phyloP scores from a whole-genome alignment of 2,113 vertebrate species.

The Bos taurus region DNA sequence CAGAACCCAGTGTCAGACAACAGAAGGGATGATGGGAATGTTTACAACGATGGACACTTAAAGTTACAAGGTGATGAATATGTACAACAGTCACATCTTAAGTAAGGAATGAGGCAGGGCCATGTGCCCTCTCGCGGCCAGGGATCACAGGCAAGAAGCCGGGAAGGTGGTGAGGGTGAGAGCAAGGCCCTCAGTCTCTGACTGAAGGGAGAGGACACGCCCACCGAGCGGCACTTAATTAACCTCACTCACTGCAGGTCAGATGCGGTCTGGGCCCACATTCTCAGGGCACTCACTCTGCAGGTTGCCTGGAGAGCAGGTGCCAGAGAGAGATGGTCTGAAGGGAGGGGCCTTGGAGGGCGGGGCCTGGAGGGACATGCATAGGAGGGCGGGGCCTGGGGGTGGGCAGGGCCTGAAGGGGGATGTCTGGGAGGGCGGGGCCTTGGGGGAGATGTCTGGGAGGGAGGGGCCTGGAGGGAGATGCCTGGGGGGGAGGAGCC shows the following conservation, averaged over 20 bases:
- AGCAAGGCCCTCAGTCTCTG: background rate
- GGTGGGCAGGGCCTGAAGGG: background rate
- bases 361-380: too few relatives aligned
- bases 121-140: accelerated
- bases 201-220: background rate
- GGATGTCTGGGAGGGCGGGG: background rate
- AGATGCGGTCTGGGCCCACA: background rate
- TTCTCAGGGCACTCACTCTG: background rate
- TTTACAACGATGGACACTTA: background rate
- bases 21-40: background rate
- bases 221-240: background rate
- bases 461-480: background rate
- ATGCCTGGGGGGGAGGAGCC: too few relatives aligned
- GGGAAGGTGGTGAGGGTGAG: background rate
- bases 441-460: too few relatives aligned
- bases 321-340: background rate
- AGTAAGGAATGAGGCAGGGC: background rate
- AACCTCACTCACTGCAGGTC: background rate
- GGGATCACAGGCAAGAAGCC: background rate
- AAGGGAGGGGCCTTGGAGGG: too few relatives aligned
- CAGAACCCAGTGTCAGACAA: background rate
- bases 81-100: background rate
- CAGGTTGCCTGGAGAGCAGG: background rate
- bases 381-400: too few relatives aligned
- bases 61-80: background rate